These are phyloP conservation scores for Dreissena polymorpha DNA, from an alignment of 1,140 invertebrate species.

Conservation along the genomic window DNA sequence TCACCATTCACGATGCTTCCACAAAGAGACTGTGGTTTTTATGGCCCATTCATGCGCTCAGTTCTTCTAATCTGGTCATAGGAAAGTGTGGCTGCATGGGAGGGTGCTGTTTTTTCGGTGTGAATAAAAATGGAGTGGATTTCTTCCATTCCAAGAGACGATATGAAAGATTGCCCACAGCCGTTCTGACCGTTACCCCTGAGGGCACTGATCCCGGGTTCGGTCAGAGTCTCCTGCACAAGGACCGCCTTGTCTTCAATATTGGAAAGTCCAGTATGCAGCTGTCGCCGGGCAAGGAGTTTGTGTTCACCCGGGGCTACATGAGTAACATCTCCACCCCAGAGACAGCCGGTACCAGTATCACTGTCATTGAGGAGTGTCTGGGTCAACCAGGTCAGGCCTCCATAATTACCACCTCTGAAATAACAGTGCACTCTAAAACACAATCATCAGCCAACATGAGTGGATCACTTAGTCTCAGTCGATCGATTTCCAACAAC, in stretches of 20 bases:
- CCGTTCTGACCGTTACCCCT: constrained; percentile 72
- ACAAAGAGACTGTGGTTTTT: constrained; percentile 96
- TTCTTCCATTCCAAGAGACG: constrained; percentile 91
- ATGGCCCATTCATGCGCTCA: constrained; percentile 87
- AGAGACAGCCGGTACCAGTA: constrained; percentile 66
- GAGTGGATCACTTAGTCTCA: constrained; percentile 7
- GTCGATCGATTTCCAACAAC: constrained; percentile 44
- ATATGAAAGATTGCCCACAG: constrained; percentile 62
- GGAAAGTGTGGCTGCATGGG: constrained; percentile 97
- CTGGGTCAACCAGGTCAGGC: background rate
- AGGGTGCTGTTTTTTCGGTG: constrained; percentile 96
- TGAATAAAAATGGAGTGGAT: constrained; percentile 86
- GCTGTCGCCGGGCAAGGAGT: constrained; percentile 64
- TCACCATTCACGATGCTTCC: constrained; percentile 93
- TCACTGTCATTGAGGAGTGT: constrained; percentile 61
- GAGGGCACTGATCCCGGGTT: constrained; percentile 89
- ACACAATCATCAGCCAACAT: background rate
- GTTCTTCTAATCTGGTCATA: constrained; percentile 80
- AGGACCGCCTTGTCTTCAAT: constrained; percentile 93
- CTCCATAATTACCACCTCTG: constrained; percentile 29
- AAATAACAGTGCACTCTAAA: constrained; percentile 24
- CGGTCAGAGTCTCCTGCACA: constrained; percentile 95
- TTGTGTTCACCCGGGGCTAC: constrained; percentile 74
- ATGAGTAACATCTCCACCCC: constrained; percentile 75
- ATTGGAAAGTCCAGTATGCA: constrained; percentile 79